Percentiles rank a stretch among this genome's conserved stretches.
Conservation (phyloP, 2,888 invertebrate species). For the Apoda limacodes region DNA sequence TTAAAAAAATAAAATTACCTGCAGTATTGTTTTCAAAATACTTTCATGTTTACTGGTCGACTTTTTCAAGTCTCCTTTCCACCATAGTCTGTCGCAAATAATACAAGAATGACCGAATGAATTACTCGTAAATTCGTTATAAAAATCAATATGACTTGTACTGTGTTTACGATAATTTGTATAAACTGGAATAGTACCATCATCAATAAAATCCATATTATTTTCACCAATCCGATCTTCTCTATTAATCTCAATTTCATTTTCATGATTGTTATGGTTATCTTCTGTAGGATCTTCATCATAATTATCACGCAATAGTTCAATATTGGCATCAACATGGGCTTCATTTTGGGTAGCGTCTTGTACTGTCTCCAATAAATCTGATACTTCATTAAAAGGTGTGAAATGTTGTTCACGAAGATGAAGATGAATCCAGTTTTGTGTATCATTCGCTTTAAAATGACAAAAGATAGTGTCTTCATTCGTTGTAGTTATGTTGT, state of each 20-base stretch:
- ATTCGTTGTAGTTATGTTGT: slow-evolving; percentile 25
- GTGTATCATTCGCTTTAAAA: slow-evolving; percentile 30
- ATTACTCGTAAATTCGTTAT: too few species aligned
- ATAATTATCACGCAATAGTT: slow-evolving; percentile 21
- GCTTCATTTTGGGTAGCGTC: slow-evolving; percentile 23
- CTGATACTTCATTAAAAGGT: slow-evolving; percentile 23
- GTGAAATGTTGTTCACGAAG: slow-evolving; percentile 25
- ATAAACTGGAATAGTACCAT: slow-evolving; percentile 24
- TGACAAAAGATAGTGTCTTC: slow-evolving; percentile 27
- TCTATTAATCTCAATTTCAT: slow-evolving; percentile 23
- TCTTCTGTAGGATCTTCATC: slow-evolving; percentile 23
- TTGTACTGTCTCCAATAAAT: slow-evolving; percentile 24
- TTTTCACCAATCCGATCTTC: slow-evolving; percentile 22
- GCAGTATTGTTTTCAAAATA: slow-evolving; percentile 21
- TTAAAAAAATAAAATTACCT: slow-evolving; percentile 16
- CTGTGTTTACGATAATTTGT: slow-evolving; percentile 23
- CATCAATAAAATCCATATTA: slow-evolving; percentile 24
- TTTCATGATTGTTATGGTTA: slow-evolving; percentile 23
- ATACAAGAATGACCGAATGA: slow-evolving; percentile 22
- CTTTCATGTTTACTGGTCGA: slow-evolving; percentile 19
- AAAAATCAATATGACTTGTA: slow-evolving; percentile 23
- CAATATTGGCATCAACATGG: slow-evolving; percentile 23
- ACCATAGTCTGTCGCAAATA: slow-evolving; percentile 23
- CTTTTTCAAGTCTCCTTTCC: slow-evolving; percentile 19
- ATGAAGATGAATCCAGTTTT: slow-evolving; percentile 31